A percentile compares a stretch with the other conserved stretches of the same genome.
phyloP scores from a whole-genome alignment of 2,888 invertebrate species.

The Zygaena filipendulae region DNA sequence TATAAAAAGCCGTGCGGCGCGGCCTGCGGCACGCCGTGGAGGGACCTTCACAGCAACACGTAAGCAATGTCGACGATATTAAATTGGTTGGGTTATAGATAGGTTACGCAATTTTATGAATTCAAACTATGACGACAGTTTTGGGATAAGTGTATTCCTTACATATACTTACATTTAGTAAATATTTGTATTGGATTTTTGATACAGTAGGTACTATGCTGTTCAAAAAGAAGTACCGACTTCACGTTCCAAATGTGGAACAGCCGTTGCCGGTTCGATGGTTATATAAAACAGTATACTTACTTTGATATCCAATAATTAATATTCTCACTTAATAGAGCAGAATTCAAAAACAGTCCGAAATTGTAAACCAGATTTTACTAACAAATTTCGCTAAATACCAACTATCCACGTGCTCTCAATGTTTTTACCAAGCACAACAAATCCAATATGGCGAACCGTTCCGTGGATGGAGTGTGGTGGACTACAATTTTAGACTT shows the following conservation, averaged over 20 bases:
- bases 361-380: no score
- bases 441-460: conserved; percentile 76
- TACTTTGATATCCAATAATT: conserved; percentile 41
- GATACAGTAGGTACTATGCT: no score
- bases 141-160: no score
- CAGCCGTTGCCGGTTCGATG: neutral
- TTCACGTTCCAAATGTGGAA: conserved; percentile 38
- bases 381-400: conserved; percentile 55
- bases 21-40: no score
- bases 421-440: conserved; percentile 73
- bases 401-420: conserved; percentile 75
- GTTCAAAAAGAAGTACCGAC: no score
- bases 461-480: no score
- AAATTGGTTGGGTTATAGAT: no score
- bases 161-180: no score
- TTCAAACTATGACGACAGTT: conserved; percentile 29
- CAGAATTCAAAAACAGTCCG: no score
- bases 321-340: conserved; percentile 29
- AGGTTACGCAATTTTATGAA: conserved; percentile 61
- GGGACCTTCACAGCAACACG: conserved; percentile 64
- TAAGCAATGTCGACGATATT: conserved; percentile 56
- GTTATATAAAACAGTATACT: conserved; percentile 25
- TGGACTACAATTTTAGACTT: no score
- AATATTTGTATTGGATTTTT: no score
- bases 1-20: no score